Evolutionary conservation across 2,113 vertebrate species (phyloP).

Genomic region (Cnemophilus loriae): DNA sequence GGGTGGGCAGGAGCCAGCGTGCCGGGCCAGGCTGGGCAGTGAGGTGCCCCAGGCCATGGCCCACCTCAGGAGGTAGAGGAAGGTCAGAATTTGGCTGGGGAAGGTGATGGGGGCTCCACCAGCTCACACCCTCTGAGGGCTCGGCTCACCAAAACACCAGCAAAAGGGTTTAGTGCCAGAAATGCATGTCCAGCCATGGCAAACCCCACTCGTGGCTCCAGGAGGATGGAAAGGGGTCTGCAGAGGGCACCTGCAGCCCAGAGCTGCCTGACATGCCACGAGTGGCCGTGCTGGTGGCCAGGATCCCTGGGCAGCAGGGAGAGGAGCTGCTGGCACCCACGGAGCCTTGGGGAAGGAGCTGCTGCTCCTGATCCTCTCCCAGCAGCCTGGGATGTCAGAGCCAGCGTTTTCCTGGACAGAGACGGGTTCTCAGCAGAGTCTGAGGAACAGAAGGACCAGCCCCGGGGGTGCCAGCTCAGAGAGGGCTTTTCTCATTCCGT

Average conservation of each 20-base stretch:
- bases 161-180: background rate
- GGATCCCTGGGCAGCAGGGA: background rate
- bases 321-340: background rate
- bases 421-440: background rate
- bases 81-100: background rate
- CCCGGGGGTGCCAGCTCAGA: background rate
- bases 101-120: background rate
- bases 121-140: background rate
- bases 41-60: background rate
- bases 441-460: background rate
- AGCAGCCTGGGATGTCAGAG: background rate
- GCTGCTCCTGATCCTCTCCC: background rate
- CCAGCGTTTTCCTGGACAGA: background rate
- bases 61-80: background rate
- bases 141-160: background rate
- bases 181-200: fast-evolving
- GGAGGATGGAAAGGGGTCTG: background rate
- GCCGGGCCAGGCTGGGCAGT: background rate
- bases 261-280: background rate
- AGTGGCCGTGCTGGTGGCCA: background rate
- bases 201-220: background rate
- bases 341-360: background rate
- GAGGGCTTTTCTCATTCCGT: background rate
- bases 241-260: background rate
- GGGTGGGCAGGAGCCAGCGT: background rate